A percentile compares a stretch with the other conserved stretches of the same genome.
Conservation (phyloP, 2,797 vertebrate genomes). For the Gallinago nigripennis region DNA sequence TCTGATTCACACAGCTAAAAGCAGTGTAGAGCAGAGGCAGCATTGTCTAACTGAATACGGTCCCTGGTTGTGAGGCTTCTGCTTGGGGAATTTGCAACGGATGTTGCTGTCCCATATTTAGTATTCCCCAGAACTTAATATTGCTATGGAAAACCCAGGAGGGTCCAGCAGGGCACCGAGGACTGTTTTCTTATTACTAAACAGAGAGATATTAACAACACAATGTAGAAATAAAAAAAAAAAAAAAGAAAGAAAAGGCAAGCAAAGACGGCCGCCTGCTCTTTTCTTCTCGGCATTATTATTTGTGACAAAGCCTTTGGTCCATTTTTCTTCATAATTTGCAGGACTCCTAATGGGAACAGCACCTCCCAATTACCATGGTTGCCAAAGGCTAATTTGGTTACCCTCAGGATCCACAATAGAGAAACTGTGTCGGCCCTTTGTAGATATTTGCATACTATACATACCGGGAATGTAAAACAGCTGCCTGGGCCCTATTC, state of each 20-base stretch:
- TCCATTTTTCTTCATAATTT: slow-evolving; percentile 86
- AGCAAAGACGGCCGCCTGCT: slow-evolving; percentile 75
- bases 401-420: slow-evolving; percentile 83
- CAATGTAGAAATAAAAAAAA: slow-evolving; percentile 72
- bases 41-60: too few relatives aligned
- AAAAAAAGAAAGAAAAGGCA: neutral
- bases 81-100: neutral
- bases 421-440: slow-evolving; percentile 80
- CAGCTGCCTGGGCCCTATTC: slow-evolving; percentile 80
- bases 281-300: slow-evolving; percentile 82
- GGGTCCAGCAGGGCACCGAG: slow-evolving; percentile 39
- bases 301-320: slow-evolving; percentile 83
- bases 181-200: slow-evolving; percentile 77
- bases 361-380: slow-evolving; percentile 86
- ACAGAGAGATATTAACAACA: slow-evolving; percentile 79
- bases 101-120: neutral
- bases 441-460: slow-evolving; percentile 86
- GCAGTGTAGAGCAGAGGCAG: neutral
- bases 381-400: slow-evolving; percentile 86
- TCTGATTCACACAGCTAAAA: neutral
- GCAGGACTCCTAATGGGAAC: slow-evolving; percentile 86
- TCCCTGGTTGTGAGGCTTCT: neutral
- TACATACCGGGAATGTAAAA: slow-evolving; percentile 85
- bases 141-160: slow-evolving; percentile 38
- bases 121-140: neutral